Evolutionary conservation across 1,140 invertebrate species (phyloP), one percentile per base, ranked within the genome.

Genomic region (Macrocentrus cingulum): DNA sequence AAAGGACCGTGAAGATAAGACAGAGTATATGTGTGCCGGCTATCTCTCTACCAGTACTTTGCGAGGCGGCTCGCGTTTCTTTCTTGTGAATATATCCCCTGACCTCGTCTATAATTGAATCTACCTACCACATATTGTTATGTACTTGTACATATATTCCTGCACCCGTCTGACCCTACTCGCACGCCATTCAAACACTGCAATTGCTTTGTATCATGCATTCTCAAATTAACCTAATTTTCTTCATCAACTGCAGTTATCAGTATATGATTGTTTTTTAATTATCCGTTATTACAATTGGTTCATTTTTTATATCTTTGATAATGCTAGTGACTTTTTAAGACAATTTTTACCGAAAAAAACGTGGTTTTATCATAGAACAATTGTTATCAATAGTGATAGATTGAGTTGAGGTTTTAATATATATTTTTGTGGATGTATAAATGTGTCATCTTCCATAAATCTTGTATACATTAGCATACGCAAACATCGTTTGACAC

Each of bases 201-300:
- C 42, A 29, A 54, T 34, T 44, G 23, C 13, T 44, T 29, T 8
- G 13, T n/a, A 44, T 9, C 13, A 54, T 54, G 52, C 52, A 55
- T 55, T 44, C 39, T 45, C 19, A 45, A 55, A 45, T 55, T 55
- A 45, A 45, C 42, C 53, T 25, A 55, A 55, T 55, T 55, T 55
- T 45, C 25, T 45, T 46, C 41, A 55, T 55, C 20, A 55, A 18
- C n/a, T 18, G 20, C 42, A 45, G 22, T 55, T 45, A 55, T 55
- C 23, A 19, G 11, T 29, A 34, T 55, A 3, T n/a, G 9, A n/a
- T 18, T 20, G 11, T 46, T 46, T 9, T n/a, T 22, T 20, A 22
- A 46, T 46, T 46, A 22, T n/a, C 22, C 25, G 20, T 46, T 19
- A 46, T 46, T 46, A 19, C 11, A 13, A 46, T 6, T 9, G 1